phyloP scores from a whole-genome alignment of 2,888 invertebrate genomes.

The Erebia epiphron region DNA sequence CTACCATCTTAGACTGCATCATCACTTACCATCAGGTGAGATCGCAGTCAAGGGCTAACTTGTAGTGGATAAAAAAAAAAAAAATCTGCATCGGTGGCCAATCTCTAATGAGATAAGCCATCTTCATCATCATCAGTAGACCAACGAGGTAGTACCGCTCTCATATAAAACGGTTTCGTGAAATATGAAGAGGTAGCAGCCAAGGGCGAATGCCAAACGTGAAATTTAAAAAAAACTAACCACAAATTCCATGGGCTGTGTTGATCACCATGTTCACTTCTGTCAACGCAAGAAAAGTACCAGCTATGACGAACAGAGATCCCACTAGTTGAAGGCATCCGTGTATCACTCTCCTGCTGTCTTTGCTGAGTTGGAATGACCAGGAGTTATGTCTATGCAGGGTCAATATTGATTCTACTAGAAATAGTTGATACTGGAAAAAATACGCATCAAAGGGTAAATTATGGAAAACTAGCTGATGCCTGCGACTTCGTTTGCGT shows the following conservation, averaged over 20 bases:
- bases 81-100: too few relatives aligned
- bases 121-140: too few relatives aligned
- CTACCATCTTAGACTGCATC: too few relatives aligned
- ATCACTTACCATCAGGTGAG: too few relatives aligned
- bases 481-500: too few relatives aligned
- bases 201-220: too few relatives aligned
- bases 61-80: too few relatives aligned
- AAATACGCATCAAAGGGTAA: not conserved
- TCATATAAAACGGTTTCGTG: too few relatives aligned
- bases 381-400: slow-evolving; percentile 77
- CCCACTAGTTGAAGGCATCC: slow-evolving; percentile 80
- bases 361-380: slow-evolving; percentile 69
- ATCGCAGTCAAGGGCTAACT: too few relatives aligned
- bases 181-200: too few relatives aligned
- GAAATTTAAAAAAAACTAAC: slow-evolving; percentile 51
- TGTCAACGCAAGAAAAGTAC: slow-evolving; percentile 73
- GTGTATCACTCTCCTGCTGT: slow-evolving; percentile 74
- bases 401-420: slow-evolving; percentile 76
- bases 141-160: too few relatives aligned
- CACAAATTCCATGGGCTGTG: slow-evolving; percentile 74
- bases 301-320: slow-evolving; percentile 73
- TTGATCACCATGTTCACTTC: slow-evolving; percentile 61
- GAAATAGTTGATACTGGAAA: slow-evolving; percentile 77
- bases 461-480: not conserved
- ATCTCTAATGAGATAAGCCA: too few relatives aligned